Evolutionary conservation across 1,140 invertebrate genomes (phyloP), one percentile per base, ranked within the genome.

Genomic region (Venturia canescens): DNA sequence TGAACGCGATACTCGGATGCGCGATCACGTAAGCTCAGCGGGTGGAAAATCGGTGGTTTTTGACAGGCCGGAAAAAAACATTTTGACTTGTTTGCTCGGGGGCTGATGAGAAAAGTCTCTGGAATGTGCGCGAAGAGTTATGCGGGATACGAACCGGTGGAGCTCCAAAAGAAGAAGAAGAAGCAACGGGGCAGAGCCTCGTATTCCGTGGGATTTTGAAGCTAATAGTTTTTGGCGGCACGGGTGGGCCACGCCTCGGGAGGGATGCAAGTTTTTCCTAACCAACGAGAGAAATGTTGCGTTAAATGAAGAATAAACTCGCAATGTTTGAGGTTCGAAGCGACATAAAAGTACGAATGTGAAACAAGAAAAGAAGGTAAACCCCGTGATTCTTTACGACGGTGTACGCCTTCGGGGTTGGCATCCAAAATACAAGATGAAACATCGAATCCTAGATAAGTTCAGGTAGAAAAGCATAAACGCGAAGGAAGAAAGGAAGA

Each of bases 391-490:
- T 50, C 48, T 50, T 5, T 11, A 13, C 13, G 2, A 7, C 15
- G 4, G 18, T 50, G 48, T 18, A 50, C 11, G 48, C 18, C 3
- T 3, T 18, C 48, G 31, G 31, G n/a, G n/a, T n/a, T n/a, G n/a
- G 1, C 15, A 50, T 50, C 48, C 11, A 50, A 50, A 50, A 50
- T 18, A 50, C 48, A 50, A 13, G 48, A 34, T 34, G 13, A 50
- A 38, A 71, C 34, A 71, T 34, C 34, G 15, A 7, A 44, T 16
- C 50, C 34, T 38, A n/a, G 34, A 72, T 48, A 34, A 3, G 44
- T 9, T 38, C 70, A 72, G 70, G 70, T 72, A 72, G 70, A 72
- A 72, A 72, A 50, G 21, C 69, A 6, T 27, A 66, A 26, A 67
- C 23, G 21, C 26, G n/a, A 72, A 26, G 48, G 11, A 38, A 72